Evolutionary conservation across 2,113 vertebrate species (phyloP), one percentile per base, ranked within the genome.

Genomic region (Pardalotus punctatus): DNA sequence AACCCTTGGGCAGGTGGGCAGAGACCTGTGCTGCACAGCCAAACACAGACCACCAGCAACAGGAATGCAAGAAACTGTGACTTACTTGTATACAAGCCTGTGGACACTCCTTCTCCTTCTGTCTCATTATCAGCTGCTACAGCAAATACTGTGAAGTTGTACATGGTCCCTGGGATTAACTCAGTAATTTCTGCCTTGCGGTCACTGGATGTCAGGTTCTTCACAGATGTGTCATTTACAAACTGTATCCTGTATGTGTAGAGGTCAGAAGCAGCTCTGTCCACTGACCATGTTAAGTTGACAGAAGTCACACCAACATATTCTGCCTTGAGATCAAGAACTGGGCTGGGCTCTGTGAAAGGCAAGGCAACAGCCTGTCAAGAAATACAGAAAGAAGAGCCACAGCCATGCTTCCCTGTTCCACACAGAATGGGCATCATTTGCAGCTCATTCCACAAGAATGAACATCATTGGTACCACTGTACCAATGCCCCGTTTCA

Each of bases 241-340:
- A 86, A 6, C 62, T 76, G 64, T 28, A 85, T 48, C 45, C 65
- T 48, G 45, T 67, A 67, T 12, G 25, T 48, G 65, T 69, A 69
- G 65, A n/a, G 10, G 12, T 15, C 9, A 5, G 45, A 28, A 50
- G 65, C 65, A 35, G 1, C 5, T 23, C 36, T 45, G 35, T 69
- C 35, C 65, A 57, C 22, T 2, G 9, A 36, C 99, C 98, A 99
- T 0, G 0, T 86, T 71, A 99, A 80, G 4, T 0, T 88, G 56
- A 98, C 70, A 21, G 1, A 42, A 5, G 56, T 67, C 62, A 86
- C 90, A 28, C 14, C 90, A 60, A 98, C 25, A 17, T 48, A 62
- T 31, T 60, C 61, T 6, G 40, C 43, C 12, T 7, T 0, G 6
- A 96, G 2, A 45, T 62, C 21, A 27, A 4, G 25, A 8, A 97